These are phyloP conservation scores for Drosophila asahinai DNA, from an alignment of 1,140 invertebrate species.

Conservation along the genomic window DNA sequence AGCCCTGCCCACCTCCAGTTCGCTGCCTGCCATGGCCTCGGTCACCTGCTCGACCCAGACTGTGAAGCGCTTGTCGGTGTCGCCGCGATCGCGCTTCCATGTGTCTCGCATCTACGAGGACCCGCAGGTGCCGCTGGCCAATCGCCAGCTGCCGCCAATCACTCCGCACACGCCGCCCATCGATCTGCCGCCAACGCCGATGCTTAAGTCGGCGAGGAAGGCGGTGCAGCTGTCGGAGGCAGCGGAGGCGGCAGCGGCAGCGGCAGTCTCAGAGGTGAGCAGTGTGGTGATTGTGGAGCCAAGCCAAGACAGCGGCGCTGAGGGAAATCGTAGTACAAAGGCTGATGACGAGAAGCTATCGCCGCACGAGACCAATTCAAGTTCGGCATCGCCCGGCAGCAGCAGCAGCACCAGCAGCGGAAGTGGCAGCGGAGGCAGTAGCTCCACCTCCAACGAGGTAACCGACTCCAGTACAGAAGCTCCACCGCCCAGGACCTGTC, in stretches of 20 bases:
- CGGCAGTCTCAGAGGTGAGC: constrained; percentile 38
- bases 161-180: constrained; percentile 76
- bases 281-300: constrained; percentile 60
- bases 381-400: constrained; percentile 64
- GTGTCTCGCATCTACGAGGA: constrained; percentile 82
- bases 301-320: not conserved
- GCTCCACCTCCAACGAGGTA: constrained; percentile 31
- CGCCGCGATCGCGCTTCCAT: constrained; percentile 78
- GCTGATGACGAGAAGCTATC: constrained; percentile 23
- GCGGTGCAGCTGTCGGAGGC: constrained; percentile 44
- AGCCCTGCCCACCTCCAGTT: constrained; percentile 74
- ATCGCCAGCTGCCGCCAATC: constrained; percentile 61
- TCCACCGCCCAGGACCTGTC: constrained; percentile 49
- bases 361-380: constrained; percentile 56
- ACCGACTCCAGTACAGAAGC: constrained; percentile 22
- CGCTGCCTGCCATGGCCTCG: constrained; percentile 79
- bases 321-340: constrained; percentile 64
- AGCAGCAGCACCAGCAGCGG: constrained; percentile 24
- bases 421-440: constrained; percentile 13
- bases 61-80: constrained; percentile 70
- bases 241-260: constrained; percentile 31
- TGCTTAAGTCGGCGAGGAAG: constrained; percentile 71
- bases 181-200: constrained; percentile 75
- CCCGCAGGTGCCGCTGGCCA: constrained; percentile 62
- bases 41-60: constrained; percentile 80